phyloP scores from a whole-genome alignment of 2,113 vertebrate species.

The Labeo rohita region DNA sequence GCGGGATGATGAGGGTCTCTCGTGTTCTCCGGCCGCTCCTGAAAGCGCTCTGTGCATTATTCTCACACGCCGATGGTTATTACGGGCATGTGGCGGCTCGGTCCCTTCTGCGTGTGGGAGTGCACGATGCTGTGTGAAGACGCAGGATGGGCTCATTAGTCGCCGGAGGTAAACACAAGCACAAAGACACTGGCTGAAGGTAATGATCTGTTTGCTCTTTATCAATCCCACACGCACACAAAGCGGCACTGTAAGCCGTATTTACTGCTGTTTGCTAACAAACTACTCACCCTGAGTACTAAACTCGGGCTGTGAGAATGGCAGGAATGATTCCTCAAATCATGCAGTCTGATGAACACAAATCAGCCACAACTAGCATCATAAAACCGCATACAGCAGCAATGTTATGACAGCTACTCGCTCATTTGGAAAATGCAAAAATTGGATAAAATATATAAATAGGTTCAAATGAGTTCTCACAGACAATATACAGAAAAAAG shows the following conservation, averaged over 20 bases:
- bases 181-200: slow-evolving; percentile 4
- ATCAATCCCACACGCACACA: background rate
- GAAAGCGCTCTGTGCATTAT: background rate
- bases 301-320: background rate
- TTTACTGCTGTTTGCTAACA: slow-evolving; percentile 20
- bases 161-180: background rate
- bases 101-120: background rate
- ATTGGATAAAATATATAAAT: background rate
- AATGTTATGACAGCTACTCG: background rate
- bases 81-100: background rate
- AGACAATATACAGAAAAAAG: background rate
- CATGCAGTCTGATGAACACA: background rate
- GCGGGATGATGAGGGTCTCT: background rate
- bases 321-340: background rate
- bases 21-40: no score
- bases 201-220: slow-evolving; percentile 25
- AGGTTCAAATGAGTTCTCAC: background rate
- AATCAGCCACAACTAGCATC: background rate
- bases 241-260: background rate
- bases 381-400: background rate
- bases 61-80: background rate
- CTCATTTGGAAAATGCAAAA: background rate
- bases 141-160: background rate
- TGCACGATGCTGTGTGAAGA: background rate
- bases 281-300: background rate